phyloP scores from a whole-genome alignment of 2,888 invertebrate species.

The Drepana falcataria region DNA sequence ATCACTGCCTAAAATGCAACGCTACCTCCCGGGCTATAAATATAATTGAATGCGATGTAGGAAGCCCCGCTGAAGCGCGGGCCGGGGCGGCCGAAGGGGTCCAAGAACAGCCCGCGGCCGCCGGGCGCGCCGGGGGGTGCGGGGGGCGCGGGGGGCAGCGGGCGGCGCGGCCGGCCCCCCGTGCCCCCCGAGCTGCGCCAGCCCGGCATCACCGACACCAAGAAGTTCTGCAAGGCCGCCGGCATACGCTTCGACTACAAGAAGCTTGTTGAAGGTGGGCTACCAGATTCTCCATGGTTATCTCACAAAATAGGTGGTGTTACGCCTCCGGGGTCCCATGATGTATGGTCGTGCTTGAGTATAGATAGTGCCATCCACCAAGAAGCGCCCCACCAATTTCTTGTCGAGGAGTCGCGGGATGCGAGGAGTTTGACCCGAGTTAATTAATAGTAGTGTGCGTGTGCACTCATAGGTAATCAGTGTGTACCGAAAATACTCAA shows the following conservation, averaged over 20 bases:
- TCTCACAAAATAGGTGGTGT: too few relatives aligned
- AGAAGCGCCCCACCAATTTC: too few relatives aligned
- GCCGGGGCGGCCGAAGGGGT: conserved; percentile 67
- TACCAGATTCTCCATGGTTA: conserved; percentile 1
- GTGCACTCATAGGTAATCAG: too few relatives aligned
- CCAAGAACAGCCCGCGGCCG: conserved; percentile 43
- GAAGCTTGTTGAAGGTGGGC: conserved; percentile 66
- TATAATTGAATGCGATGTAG: conserved; percentile 18
- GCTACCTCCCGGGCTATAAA: too few relatives aligned
- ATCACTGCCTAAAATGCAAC: too few relatives aligned
- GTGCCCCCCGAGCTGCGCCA: conserved; percentile 65
- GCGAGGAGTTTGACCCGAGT: too few relatives aligned
- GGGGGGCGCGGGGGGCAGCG: conserved; percentile 26
- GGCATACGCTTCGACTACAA: conserved; percentile 73
- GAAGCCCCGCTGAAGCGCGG: conserved; percentile 58
- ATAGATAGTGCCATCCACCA: too few relatives aligned
- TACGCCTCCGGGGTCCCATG: too few relatives aligned
- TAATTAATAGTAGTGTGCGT: too few relatives aligned
- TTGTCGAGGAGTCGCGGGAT: too few relatives aligned
- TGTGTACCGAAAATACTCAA: too few relatives aligned
- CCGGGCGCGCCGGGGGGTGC: conserved; percentile 9
- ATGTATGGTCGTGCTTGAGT: too few relatives aligned
- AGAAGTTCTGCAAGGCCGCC: conserved; percentile 73
- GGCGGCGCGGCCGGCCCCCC: conserved; percentile 62
- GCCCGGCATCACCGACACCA: conserved; percentile 74